Evolutionary conservation across 2,888 invertebrate genomes (phyloP), one percentile per base, ranked within the genome.

Genomic region (Acanthacorydalis orientalis): DNA sequence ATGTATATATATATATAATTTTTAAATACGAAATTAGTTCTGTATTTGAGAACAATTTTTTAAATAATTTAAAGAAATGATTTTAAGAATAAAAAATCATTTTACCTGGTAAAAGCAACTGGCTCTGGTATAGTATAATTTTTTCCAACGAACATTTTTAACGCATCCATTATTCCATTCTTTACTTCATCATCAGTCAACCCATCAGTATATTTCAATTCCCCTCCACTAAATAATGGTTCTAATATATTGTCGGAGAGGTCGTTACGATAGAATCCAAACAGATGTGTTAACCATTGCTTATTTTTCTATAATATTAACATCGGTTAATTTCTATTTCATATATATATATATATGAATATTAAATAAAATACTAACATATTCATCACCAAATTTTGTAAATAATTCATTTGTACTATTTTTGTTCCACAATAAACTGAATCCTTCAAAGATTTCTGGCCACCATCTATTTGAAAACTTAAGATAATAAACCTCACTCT

Each of bases 191-290:
- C 65, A 44, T 77, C 73, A 0, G 72, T 57, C 37, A 79, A 57
- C 2, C 60, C 61, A 60, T 86, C 86, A 63, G 81, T 73, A 47
- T 72, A 62, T 50, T 68, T 64, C 1, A 79, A 78, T 54, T 73
- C 71, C 41, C 69, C 63, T 2, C 83, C 83, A 43, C 73, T 70
- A n/a, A 82, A 66, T 83, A 84, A 85, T 1, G 74, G 81, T 48
- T 77, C 70, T 31, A 86, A 60, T n/a, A 80, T 65, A 33, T 69
- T 68, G 0, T 78, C 74, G 56, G 80, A 75, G 54, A 73, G 69
- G 54, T 75, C 74, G 7, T 80, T 73, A 8, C 73, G 68, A 57
- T 78, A 78, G 60, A 85, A 82, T 48, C 78, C 76, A 56, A 78
- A 76, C 10, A 85, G 68, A 54, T 75, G 74, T 56, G 71, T 71